These are phyloP conservation scores for Hormiphora californensis DNA, from an alignment of 37 sponge, comb jelly and placozoan species.

Conservation along the genomic window DNA sequence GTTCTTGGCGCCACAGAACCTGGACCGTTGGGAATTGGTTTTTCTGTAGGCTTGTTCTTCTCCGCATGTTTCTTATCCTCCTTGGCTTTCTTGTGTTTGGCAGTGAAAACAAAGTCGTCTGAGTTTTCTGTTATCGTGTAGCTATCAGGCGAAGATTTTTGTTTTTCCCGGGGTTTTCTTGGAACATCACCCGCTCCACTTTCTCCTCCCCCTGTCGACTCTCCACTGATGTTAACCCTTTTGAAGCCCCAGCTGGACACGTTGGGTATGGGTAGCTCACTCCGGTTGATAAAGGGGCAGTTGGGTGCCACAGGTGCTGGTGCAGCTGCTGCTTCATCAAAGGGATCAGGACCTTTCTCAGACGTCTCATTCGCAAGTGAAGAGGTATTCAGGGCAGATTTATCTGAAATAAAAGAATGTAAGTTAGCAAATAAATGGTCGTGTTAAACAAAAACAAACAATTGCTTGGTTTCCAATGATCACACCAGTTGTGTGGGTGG, in stretches of 20 bases:
- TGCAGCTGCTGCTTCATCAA: constrained; percentile 44
- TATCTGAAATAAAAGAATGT: too few species aligned
- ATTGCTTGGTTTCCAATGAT: too few species aligned
- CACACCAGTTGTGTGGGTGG: too few species aligned
- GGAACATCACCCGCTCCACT: too few species aligned
- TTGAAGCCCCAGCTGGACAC: constrained; percentile 48
- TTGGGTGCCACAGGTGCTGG: background rate
- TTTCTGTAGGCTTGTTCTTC: too few species aligned
- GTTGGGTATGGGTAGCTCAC: constrained; percentile 1
- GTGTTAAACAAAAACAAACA: too few species aligned
- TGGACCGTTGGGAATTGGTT: too few species aligned
- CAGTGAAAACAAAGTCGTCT: constrained; percentile 44
- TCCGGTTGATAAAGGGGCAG: constrained; percentile 39
- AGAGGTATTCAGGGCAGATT: too few species aligned
- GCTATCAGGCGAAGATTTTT: background rate
- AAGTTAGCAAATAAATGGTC: too few species aligned
- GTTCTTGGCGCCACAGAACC: too few species aligned
- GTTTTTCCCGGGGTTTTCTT: background rate
- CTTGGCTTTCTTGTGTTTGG: background rate
- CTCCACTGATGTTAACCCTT: constrained; percentile 6
- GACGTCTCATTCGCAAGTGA: too few species aligned
- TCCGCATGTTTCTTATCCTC: constrained; percentile 7
- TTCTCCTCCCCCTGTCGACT: too few species aligned
- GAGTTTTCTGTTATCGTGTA: constrained; percentile 15
- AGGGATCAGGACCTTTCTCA: constrained; percentile 37